phyloP scores from a whole-genome alignment of 2,797 vertebrate species.

The Podargus strigoides region DNA sequence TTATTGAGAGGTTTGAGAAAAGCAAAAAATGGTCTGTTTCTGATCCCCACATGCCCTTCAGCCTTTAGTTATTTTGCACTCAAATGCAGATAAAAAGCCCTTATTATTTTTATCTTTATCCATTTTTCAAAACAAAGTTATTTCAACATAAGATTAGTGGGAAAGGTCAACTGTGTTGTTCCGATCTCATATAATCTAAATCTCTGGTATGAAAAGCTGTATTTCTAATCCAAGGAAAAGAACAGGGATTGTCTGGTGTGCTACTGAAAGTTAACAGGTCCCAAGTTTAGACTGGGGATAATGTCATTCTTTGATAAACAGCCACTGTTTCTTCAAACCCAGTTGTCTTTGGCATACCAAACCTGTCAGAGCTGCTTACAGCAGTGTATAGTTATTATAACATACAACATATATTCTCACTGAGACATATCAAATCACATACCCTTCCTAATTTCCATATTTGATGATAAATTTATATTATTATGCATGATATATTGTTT shows the following conservation, averaged over 20 bases:
- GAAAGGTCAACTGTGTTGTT: slow-evolving; percentile 17
- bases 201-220: slow-evolving; percentile 25
- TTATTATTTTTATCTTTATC: neutral
- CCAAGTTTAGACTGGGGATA: slow-evolving; percentile 12
- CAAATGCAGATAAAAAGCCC: neutral
- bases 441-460: neutral
- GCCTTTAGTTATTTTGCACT: neutral
- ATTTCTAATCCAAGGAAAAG: slow-evolving; percentile 32
- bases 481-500: neutral
- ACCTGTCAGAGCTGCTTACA: slow-evolving; percentile 23
- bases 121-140: neutral
- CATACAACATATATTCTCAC: neutral
- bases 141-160: neutral
- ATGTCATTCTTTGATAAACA: slow-evolving; percentile 30
- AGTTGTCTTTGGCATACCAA: slow-evolving; percentile 37
- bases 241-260: neutral
- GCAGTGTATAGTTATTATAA: neutral
- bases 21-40: neutral
- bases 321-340: neutral
- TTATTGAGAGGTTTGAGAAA: neutral
- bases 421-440: neutral
- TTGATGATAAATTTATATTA: neutral
- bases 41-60: neutral
- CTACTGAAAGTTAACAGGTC: neutral
- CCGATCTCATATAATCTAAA: neutral